These are phyloP conservation scores for Drosophila parvula DNA, from an alignment of 1,140 invertebrate genomes.

Conservation along the genomic window DNA sequence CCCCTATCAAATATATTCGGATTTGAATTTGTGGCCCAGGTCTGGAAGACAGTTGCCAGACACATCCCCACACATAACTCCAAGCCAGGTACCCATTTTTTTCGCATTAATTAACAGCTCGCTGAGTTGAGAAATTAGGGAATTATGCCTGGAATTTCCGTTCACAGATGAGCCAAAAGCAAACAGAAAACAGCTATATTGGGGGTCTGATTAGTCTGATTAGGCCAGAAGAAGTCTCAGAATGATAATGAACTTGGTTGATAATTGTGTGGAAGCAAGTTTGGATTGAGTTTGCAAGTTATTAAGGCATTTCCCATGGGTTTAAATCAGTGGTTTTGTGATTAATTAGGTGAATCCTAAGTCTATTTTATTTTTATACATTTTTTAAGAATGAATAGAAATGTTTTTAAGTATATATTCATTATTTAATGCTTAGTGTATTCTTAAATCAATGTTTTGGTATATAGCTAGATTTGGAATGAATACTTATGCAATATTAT, in stretches of 20 bases:
- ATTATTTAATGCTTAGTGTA: background rate
- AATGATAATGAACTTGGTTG: conserved; percentile 48
- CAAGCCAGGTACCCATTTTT: conserved; percentile 15
- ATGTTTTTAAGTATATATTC: background rate
- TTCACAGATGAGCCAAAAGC: conserved; percentile 37
- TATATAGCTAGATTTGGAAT: too few species aligned
- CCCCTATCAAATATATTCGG: conserved; percentile 23
- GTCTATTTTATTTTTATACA: too few species aligned
- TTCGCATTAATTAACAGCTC: conserved; percentile 75
- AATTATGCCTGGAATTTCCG: conserved; percentile 81
- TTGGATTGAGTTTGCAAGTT: background rate
- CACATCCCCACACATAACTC: conserved; percentile 22
- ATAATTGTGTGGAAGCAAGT: background rate
- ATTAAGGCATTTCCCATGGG: background rate
- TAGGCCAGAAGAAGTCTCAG: conserved; percentile 25
- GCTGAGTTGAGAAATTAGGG: conserved; percentile 74
- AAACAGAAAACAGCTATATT: conserved; percentile 46
- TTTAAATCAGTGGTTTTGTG: background rate
- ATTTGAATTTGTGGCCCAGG: conserved; percentile 38
- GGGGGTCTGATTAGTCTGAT: conserved; percentile 57
- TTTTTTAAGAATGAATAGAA: background rate
- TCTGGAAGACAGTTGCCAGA: conserved; percentile 43
- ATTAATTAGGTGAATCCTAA: too few species aligned
- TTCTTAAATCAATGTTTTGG: too few species aligned
- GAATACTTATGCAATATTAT: background rate